phyloP scores from a whole-genome alignment of 2,888 invertebrate genomes.

The Drosophila kanekoi region DNA sequence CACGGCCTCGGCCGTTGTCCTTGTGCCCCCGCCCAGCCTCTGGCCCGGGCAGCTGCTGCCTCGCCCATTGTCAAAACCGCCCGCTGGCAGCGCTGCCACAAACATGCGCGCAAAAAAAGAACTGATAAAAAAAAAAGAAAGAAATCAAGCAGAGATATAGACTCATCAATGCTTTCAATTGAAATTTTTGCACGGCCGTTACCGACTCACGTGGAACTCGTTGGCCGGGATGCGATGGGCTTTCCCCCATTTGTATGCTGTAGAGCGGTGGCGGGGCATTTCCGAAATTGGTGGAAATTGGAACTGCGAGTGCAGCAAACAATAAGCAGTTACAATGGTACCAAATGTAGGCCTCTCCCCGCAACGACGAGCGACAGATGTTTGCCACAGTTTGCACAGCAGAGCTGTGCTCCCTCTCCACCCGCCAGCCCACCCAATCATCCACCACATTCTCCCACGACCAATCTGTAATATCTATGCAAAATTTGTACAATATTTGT shows the following conservation, averaged over 20 bases:
- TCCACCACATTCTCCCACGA: not conserved
- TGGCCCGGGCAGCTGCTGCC: not conserved
- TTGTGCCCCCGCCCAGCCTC: conserved; percentile 6
- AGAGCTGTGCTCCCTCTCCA: conserved; percentile 10
- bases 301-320: conserved; percentile 68
- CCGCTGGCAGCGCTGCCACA: conserved; percentile 66
- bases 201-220: conserved; percentile 50
- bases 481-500: conserved; percentile 55
- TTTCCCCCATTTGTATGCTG: conserved; percentile 53
- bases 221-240: not conserved
- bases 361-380: conserved; percentile 43
- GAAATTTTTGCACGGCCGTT: conserved; percentile 75
- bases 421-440: no score
- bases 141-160: conserved; percentile 56
- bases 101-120: conserved; percentile 41
- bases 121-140: conserved; percentile 3
- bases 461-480: conserved; percentile 58
- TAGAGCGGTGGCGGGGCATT: conserved; percentile 4
- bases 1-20: conserved; percentile 13
- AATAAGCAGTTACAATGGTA: conserved; percentile 62
- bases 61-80: conserved; percentile 41
- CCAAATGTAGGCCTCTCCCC: conserved; percentile 50
- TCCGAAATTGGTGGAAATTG: conserved; percentile 68
- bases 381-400: conserved; percentile 57
- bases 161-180: conserved; percentile 77